phyloP scores from a whole-genome alignment of 2,113 vertebrate genomes.

The Dolichallabes microphthalmus region DNA sequence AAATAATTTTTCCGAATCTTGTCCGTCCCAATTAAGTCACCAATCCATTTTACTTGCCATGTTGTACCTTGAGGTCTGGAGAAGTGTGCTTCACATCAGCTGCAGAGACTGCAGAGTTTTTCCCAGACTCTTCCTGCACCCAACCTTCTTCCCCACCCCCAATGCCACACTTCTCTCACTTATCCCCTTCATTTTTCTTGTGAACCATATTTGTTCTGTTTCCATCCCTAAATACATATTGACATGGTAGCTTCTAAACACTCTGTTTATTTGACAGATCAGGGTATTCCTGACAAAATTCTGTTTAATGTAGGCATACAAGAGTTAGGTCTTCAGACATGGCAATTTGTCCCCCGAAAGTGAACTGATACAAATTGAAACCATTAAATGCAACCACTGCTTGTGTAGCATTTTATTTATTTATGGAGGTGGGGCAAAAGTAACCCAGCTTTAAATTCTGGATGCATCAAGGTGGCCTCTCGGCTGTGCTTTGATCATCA shows the following conservation, averaged over 20 bases:
- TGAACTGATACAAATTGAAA: neutral
- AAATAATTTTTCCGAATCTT: constrained; percentile 41
- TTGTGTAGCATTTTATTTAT: neutral
- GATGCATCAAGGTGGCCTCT: neutral
- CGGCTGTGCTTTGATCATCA: neutral
- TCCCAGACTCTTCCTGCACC: constrained; percentile 7
- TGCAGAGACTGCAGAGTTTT: constrained; percentile 36
- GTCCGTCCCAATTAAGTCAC: constrained; percentile 37
- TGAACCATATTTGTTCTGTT: neutral
- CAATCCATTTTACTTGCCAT: constrained; percentile 40
- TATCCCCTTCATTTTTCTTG: neutral
- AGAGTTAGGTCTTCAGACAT: neutral
- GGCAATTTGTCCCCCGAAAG: neutral
- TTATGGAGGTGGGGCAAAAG: too few species aligned
- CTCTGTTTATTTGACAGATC: neutral
- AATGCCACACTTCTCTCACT: neutral
- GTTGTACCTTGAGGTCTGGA: constrained; percentile 43
- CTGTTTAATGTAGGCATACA: neutral
- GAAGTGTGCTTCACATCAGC: constrained; percentile 44
- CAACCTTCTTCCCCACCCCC: neutral
- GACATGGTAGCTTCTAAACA: neutral
- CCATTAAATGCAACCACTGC: neutral
- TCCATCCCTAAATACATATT: neutral
- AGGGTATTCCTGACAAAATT: neutral
- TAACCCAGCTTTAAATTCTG: neutral